Evolutionary conservation across 2,113 vertebrate species (phyloP).

Genomic region (Mystacornis crossleyi): DNA sequence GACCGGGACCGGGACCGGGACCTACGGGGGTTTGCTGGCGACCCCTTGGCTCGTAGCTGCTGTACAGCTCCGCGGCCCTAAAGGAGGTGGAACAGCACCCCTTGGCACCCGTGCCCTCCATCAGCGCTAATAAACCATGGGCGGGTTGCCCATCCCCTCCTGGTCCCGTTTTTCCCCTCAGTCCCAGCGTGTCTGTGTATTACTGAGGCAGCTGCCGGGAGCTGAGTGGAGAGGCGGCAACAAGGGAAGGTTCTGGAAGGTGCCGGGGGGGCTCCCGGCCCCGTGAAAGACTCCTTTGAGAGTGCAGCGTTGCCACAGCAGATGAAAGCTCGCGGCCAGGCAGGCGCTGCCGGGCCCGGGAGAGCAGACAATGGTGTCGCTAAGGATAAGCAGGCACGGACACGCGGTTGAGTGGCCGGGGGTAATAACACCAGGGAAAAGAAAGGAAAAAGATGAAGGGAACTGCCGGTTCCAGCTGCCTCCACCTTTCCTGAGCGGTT

Average conservation of each 20-base stretch:
- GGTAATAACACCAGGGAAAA: neutral
- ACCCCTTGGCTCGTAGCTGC: neutral
- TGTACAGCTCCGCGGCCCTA: no score
- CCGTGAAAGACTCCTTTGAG: neutral
- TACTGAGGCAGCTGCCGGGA: fast-evolving
- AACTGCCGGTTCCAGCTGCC: fast-evolving
- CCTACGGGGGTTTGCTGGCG: fast-evolving
- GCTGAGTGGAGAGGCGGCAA: fast-evolving
- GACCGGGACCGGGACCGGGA: no score
- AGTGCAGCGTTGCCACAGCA: fast-evolving
- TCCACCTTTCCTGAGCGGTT: neutral
- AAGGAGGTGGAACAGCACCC: neutral
- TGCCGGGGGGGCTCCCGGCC: fast-evolving
- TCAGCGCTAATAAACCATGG: fast-evolving
- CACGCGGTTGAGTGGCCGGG: fast-evolving
- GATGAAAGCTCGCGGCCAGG: neutral
- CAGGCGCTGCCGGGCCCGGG: neutral
- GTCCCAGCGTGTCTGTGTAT: fast-evolving
- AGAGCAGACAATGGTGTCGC: neutral
- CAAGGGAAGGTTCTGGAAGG: neutral
- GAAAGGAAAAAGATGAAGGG: neutral
- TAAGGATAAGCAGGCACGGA: neutral
- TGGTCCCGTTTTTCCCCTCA: fast-evolving
- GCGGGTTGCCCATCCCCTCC: fast-evolving
- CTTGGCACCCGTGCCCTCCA: fast-evolving